phyloP scores from a whole-genome alignment of 2,797 vertebrate species.

The Molothrus aeneus region DNA sequence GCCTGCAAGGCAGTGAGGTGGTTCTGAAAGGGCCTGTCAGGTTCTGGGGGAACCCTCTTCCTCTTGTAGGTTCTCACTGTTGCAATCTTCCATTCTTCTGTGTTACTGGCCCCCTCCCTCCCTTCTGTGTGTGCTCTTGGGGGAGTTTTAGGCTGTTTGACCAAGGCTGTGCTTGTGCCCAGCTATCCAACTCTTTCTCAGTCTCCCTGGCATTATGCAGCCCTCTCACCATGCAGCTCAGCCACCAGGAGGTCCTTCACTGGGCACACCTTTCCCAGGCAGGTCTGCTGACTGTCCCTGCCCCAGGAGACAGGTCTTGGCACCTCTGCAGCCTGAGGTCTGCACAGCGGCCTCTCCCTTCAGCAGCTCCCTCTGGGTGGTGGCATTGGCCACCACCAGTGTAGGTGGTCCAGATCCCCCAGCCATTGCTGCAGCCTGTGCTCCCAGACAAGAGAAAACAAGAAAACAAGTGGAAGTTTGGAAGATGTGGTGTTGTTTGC shows the following conservation, averaged over 20 bases:
- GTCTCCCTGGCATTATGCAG: neutral
- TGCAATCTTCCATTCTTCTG: neutral
- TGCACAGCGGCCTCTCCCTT: neutral
- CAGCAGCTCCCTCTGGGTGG: neutral
- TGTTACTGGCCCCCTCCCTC: neutral
- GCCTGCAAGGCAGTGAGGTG: neutral
- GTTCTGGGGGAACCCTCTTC: neutral
- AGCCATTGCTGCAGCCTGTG: neutral
- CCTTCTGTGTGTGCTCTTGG: neutral
- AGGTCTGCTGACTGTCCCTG: neutral
- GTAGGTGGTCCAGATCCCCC: neutral
- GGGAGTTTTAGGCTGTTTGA: neutral
- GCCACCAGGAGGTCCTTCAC: neutral
- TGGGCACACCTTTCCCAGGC: neutral
- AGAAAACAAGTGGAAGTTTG: neutral
- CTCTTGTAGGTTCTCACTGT: neutral
- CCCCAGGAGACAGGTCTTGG: neutral
- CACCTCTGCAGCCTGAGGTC: neutral
- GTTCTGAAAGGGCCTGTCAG: neutral
- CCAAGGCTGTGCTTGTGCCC: neutral
- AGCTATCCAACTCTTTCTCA: too few relatives aligned
- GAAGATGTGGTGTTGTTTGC: neutral
- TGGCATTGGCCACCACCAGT: neutral
- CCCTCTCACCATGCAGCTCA: neutral
- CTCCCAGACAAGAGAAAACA: neutral